phyloP scores from a whole-genome alignment of 2,113 vertebrate genomes.

The Ifrita kowaldi region DNA sequence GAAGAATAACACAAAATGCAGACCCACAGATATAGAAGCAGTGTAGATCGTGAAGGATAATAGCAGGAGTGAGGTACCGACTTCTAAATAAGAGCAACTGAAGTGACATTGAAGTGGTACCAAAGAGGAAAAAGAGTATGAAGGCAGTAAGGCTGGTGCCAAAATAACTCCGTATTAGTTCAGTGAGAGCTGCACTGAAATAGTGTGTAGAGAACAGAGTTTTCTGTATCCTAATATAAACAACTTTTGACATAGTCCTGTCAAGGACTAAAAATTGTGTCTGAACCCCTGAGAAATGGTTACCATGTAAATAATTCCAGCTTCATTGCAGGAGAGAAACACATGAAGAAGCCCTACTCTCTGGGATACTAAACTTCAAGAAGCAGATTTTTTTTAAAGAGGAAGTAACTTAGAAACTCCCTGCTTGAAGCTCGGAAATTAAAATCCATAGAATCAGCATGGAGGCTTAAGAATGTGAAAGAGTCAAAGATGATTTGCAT shows the following conservation, averaged over 20 bases:
- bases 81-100: background rate
- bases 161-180: background rate
- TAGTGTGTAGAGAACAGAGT: background rate
- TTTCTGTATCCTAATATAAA: conserved; percentile 23
- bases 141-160: background rate
- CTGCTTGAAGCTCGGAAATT: conserved; percentile 68
- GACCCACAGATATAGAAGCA: background rate
- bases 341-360: conserved; percentile 25
- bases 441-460: conserved; percentile 62
- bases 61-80: background rate
- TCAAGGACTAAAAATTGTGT: conserved; percentile 10
- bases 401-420: conserved; percentile 64
- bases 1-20: background rate
- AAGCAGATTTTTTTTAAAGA: conserved; percentile 14
- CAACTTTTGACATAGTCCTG: conserved; percentile 1
- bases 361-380: conserved; percentile 52
- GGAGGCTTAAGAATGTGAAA: conserved; percentile 42
- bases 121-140: background rate
- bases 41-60: background rate
- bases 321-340: conserved; percentile 22
- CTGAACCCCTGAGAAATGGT: conserved; percentile 30
- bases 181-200: background rate
- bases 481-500: conserved; percentile 39
- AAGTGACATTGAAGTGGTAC: background rate
- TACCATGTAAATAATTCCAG: conserved; percentile 40